Evolutionary conservation across 92 coral and sea anemone genomes (phyloP).

Genomic region (Siderastrea siderea): DNA sequence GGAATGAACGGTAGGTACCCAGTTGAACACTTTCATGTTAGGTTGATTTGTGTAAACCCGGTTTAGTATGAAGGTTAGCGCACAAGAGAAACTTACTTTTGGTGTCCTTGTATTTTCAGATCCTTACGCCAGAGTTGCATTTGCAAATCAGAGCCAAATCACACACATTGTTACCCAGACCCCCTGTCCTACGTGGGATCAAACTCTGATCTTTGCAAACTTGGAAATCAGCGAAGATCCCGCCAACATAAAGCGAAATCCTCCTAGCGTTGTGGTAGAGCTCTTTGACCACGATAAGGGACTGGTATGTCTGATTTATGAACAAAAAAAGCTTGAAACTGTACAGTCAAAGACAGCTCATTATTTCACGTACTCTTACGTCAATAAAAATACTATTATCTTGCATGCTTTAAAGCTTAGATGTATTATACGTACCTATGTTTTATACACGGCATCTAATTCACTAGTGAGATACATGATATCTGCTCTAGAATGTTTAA

Average conservation of each 20-base stretch:
- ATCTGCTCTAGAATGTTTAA: too few relatives aligned
- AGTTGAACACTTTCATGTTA: neutral
- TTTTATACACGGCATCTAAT: too few relatives aligned
- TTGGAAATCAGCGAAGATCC: constrained; percentile 85
- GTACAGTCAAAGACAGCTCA: neutral
- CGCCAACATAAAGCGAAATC: constrained; percentile 82
- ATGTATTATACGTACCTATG: too few relatives aligned
- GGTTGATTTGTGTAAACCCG: too few relatives aligned
- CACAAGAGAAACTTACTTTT: neutral
- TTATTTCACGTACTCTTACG: too few relatives aligned
- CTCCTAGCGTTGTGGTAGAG: constrained; percentile 94
- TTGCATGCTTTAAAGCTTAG: too few relatives aligned
- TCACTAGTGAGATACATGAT: too few relatives aligned
- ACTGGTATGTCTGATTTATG: constrained; percentile 22
- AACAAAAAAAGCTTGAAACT: too few relatives aligned
- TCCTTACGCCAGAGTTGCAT: constrained; percentile 92
- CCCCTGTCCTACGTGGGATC: constrained; percentile 99
- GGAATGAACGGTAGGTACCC: constrained; percentile 90
- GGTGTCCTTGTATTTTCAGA: constrained; percentile 51
- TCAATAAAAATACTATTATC: too few relatives aligned
- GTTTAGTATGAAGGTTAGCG: neutral
- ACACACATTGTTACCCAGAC: constrained; percentile 78
- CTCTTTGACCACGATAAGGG: constrained; percentile 75
- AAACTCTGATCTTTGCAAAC: constrained; percentile 85
- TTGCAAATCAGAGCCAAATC: constrained; percentile 88